Percentiles rank a stretch among this genome's conserved stretches.
Conservation (phyloP, 2,888 invertebrate genomes). For the Biston betularia region DNA sequence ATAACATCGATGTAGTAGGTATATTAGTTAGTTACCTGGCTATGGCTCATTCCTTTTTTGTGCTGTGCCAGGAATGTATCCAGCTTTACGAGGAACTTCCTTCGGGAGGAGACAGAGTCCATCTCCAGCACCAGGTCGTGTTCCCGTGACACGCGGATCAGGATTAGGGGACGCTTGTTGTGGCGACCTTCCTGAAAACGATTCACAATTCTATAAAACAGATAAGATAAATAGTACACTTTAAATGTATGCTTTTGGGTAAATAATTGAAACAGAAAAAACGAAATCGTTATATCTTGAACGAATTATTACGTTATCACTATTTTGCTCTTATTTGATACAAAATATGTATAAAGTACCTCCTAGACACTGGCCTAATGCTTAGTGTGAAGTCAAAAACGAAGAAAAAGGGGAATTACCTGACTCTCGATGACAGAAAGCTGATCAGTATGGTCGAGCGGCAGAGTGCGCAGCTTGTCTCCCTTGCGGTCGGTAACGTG, state of each 20-base stretch:
- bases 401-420: slow-evolving; percentile 69
- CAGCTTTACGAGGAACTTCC: slow-evolving; percentile 95
- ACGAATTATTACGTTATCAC: too few relatives aligned
- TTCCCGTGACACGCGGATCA: slow-evolving; percentile 93
- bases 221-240: too few relatives aligned
- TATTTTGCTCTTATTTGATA: too few relatives aligned
- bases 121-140: slow-evolving; percentile 97
- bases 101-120: slow-evolving; percentile 91
- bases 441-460: slow-evolving; percentile 91
- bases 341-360: too few relatives aligned
- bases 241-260: too few relatives aligned
- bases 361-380: too few relatives aligned
- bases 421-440: slow-evolving; percentile 96
- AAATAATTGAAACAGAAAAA: too few relatives aligned
- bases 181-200: slow-evolving; percentile 84
- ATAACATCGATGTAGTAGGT: background rate
- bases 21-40: slow-evolving; percentile 87
- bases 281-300: too few relatives aligned
- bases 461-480: slow-evolving; percentile 94
- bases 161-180: slow-evolving; percentile 92
- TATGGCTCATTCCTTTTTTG: slow-evolving; percentile 92
- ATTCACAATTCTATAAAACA: too few relatives aligned
- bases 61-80: slow-evolving; percentile 94
- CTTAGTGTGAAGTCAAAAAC: too few relatives aligned
- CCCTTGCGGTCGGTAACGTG: slow-evolving; percentile 96